These are phyloP conservation scores for Octodon degus DNA, from an alignment of 2,113 vertebrate species.

Conservation along the genomic window DNA sequence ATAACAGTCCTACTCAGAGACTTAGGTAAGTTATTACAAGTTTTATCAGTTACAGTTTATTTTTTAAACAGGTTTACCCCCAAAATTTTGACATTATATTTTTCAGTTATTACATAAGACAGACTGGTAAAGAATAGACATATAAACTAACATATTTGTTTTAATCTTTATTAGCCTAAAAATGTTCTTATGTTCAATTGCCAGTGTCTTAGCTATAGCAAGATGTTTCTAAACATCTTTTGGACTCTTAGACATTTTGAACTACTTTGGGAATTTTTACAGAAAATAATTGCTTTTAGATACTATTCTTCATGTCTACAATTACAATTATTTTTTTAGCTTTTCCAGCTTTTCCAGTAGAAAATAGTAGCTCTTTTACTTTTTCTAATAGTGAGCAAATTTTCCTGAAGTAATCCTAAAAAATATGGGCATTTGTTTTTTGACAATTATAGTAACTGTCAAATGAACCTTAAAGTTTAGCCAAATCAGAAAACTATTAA, in stretches of 20 bases:
- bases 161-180: neutral
- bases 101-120: constrained; percentile 39
- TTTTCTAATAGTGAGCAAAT: constrained; percentile 50
- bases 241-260: constrained; percentile 1
- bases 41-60: constrained; percentile 29
- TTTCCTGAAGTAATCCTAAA: constrained; percentile 47
- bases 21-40: neutral
- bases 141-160: constrained; percentile 8
- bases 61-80: constrained; percentile 54
- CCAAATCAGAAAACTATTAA: constrained; percentile 36
- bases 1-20: constrained; percentile 66
- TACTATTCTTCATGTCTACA: neutral
- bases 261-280: neutral
- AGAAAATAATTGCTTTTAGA: constrained; percentile 37
- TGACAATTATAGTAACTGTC: constrained; percentile 42
- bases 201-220: neutral
- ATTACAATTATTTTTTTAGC: neutral
- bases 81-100: constrained; percentile 26
- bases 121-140: neutral
- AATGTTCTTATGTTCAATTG: neutral
- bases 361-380: constrained; percentile 34
- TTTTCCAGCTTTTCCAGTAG: constrained; percentile 20
- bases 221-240: constrained; percentile 25
- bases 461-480: constrained; percentile 39
- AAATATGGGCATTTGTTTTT: constrained; percentile 48